A percentile compares a stretch with the other conserved stretches of the same genome.
Conservation (phyloP, 2,888 invertebrate genomes). For the Cryptocephalus moraei region DNA sequence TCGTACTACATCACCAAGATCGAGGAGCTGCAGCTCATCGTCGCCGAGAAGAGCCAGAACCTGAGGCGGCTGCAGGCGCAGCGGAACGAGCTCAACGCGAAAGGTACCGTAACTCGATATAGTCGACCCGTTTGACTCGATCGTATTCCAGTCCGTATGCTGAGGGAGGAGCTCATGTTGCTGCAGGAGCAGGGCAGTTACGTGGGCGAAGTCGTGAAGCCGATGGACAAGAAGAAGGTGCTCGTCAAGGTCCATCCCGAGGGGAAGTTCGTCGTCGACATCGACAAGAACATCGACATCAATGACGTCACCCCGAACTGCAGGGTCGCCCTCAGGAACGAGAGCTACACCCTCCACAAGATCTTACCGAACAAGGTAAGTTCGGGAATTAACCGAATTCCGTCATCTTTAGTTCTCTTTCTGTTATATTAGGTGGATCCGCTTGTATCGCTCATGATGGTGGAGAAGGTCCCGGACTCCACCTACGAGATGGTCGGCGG, state of each 20-base stretch:
- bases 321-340: constrained; percentile 93
- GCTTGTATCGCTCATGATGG: constrained; percentile 99
- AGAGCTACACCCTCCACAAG: constrained; percentile 97
- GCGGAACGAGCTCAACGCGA: constrained; percentile 96
- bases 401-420: too few species aligned
- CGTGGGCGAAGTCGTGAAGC: constrained; percentile 98
- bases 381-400: too few species aligned
- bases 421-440: constrained; percentile 69
- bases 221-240: constrained; percentile 99
- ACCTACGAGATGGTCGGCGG: constrained; percentile 99
- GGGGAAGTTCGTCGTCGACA: constrained; percentile 98
- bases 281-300: constrained; percentile 98
- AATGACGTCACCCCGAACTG: constrained; percentile 96
- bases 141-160: constrained; percentile 70
- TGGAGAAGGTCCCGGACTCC: constrained; percentile 98
- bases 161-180: constrained; percentile 93
- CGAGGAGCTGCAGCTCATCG: constrained; percentile 89
- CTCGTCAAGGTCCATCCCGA: constrained; percentile 98
- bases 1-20: constrained; percentile 97
- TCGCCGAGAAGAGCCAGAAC: constrained; percentile 97
- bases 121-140: too few species aligned
- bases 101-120: constrained; percentile 51
- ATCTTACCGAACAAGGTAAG: constrained; percentile 90
- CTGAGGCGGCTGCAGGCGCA: constrained; percentile 94
- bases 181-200: constrained; percentile 98